Evolutionary conservation across 2,888 invertebrate species (phyloP).

Genomic region (Tetheella fluctuosa): DNA sequence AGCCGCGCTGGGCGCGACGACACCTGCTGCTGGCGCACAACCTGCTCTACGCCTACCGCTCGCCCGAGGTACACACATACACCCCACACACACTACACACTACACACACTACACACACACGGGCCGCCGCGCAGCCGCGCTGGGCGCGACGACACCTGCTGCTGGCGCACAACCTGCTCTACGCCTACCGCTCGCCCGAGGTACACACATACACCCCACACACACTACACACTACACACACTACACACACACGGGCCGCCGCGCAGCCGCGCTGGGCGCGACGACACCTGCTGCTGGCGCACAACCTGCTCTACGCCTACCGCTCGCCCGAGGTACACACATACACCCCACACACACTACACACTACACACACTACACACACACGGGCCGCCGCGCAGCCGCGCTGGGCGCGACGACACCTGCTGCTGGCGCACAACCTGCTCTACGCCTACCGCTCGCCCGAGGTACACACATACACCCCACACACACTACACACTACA

Average conservation of each 20-base stretch:
- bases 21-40: conserved; percentile 66
- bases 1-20: conserved; percentile 62
- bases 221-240: too few relatives aligned
- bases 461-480: conserved; percentile 16
- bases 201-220: conserved; percentile 13
- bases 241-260: too few relatives aligned
- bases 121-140: conserved; percentile 40
- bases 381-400: conserved; percentile 31
- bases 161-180: conserved; percentile 68
- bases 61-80: conserved; percentile 24
- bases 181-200: conserved; percentile 57
- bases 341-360: conserved; percentile 12
- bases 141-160: conserved; percentile 67
- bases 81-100: conserved; percentile 13
- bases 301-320: conserved; percentile 71
- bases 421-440: conserved; percentile 67
- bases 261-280: conserved; percentile 58
- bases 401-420: conserved; percentile 64
- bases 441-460: conserved; percentile 66
- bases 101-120: too few relatives aligned
- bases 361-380: too few relatives aligned
- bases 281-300: conserved; percentile 64
- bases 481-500: not conserved
- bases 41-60: conserved; percentile 68
- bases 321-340: conserved; percentile 32